Evolutionary conservation across 30 jellyfish, hydroid and myxozoan species (phyloP), one percentile per base, ranked within the genome.

Genomic region (Phacellophora camtschatica): DNA sequence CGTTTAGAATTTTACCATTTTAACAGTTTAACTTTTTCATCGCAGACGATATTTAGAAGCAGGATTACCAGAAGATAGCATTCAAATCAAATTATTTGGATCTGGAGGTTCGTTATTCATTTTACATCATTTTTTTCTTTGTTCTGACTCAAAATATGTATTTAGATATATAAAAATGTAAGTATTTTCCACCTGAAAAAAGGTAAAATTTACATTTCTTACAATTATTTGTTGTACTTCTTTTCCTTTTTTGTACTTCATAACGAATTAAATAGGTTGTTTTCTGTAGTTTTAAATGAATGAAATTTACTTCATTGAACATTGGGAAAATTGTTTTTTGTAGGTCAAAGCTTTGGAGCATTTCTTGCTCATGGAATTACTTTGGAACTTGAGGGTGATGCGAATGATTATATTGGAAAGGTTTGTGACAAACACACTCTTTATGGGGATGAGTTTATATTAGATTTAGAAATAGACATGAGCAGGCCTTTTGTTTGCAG

Each of bases 321-420:
- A n/a, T n/a, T n/a, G n/a, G n/a, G n/a, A n/a, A n/a, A n/a, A n/a
- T n/a, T n/a, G n/a, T n/a, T n/a, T n/a, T 53, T 68, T 37, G 28
- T 50, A 87, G 97, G 97, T 1, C 97, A 88, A 57, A 76, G 94
- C 35, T 88, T 88, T 81, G 97, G 97, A 1, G 97, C 97, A 30
- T 88, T 88, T 51, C 77, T 88, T 25, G 95, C 97, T 4, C 69
- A 34, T 19, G 97, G 97, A 18, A 65, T 88, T 29, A 88, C 97
- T 4, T 41, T 88, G 64, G 90, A 80, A 41, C 86, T 88, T 10
- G 97, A 88, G 54, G 97, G 97, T 11, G 97, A 88, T 73, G 97
- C 97, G 8, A 80, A 81, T 71, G 97, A 88, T 30, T 88, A 88
- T 58, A 75, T 88, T 61, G 97, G 97, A 32, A 88, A 88, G 80